Base-by-base conservation (phyloP, 2,797 vertebrate species). In the Meriones psammophilus region DNA sequence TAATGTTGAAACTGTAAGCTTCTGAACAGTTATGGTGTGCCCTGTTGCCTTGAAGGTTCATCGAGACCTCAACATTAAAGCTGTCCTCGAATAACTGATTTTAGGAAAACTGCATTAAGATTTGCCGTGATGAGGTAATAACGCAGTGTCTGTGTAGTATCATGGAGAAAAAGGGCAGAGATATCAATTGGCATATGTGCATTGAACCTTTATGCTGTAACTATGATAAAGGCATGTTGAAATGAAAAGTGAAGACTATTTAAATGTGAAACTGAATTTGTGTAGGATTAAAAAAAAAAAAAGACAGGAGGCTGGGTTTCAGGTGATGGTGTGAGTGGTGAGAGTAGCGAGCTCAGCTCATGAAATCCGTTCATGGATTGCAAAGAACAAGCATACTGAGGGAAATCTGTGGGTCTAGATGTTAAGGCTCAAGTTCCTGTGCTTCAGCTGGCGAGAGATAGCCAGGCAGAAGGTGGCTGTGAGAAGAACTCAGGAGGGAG, bases 121-220 rank as follows among this genome's bases (percentile, higher is more conserved):
- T 76, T 14, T 86, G 12, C 4, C 93, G 36, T 8, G 30, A 76
- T 58, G 89, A 69, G 76, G 54, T 77, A 33, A 42, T 83, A 60
- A 50, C 20, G 87, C 50, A 73, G 88, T 7, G 3, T 88, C 62
- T 89, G 7, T 93, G 60, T 54, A 84, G 42, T 3, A 85, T 92
- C 17, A 56, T 79, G 77, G 80, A 77, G 84, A 88, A 90, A 96
- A 93, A 78, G 64, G 3, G 91, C 89, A 33, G 77, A 79, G 76
- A 80, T 89, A 58, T 33, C 78, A 73, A 30, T 60, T 64, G 24
- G 58, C 12, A 64, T 81, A 77, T 85, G 18, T 2, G 50, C 92
- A 28, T 88, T 39, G 84, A 87, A 10, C 42, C 30, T 71, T 17
- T 71, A 24, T 17, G 17, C 12, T 77, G 42, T 73, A 66, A 60